Evolutionary conservation across 2,113 vertebrate genomes (phyloP).

Genomic region (Heliornis fulica): DNA sequence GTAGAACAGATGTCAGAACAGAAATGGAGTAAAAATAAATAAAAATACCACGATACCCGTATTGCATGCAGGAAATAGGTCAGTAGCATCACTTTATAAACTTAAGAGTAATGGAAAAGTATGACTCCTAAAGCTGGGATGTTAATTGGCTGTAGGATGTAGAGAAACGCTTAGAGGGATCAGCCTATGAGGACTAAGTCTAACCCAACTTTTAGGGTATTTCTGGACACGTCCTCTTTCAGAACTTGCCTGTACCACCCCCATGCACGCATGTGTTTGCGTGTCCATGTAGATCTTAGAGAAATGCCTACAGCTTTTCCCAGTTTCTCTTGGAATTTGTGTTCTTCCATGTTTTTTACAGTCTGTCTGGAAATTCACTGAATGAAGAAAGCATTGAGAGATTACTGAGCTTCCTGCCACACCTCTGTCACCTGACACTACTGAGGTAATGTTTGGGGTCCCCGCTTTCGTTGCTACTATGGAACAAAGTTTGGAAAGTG

Average conservation of each 20-base stretch:
- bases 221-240: neutral
- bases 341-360: constrained; percentile 54
- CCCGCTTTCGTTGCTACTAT: neutral
- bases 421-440: constrained; percentile 68
- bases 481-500: neutral
- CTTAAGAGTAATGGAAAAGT: neutral
- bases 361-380: constrained; percentile 78
- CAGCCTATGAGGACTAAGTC: neutral
- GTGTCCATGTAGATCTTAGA: neutral
- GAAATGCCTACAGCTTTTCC: neutral
- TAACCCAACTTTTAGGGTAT: neutral
- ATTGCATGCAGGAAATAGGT: neutral
- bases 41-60: neutral
- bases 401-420: constrained; percentile 71
- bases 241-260: neutral
- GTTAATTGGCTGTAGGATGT: neutral
- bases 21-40: neutral
- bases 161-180: neutral
- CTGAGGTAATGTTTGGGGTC: constrained; percentile 76
- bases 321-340: neutral
- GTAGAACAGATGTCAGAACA: neutral
- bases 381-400: constrained; percentile 68
- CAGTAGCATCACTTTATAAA: neutral
- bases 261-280: neutral
- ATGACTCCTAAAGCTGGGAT: neutral